A percentile compares a stretch with the other conserved stretches of the same genome.
phyloP scores from a whole-genome alignment of 2,113 vertebrate genomes.

The Nymphicus hollandicus region DNA sequence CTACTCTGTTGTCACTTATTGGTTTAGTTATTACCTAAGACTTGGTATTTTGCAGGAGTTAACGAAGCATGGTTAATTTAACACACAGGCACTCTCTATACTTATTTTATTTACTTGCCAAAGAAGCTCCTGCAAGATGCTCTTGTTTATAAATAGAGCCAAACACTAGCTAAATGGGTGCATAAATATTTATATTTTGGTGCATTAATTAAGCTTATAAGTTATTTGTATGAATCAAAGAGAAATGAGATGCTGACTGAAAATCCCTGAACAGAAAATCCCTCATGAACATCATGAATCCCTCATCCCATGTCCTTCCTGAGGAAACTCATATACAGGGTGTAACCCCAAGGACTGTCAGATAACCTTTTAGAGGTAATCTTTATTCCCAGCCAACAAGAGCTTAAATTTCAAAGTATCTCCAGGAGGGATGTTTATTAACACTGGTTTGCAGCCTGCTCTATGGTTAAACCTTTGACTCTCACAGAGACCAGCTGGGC shows the following conservation, averaged over 20 bases:
- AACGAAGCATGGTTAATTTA: constrained; percentile 2
- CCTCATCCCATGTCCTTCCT: not conserved
- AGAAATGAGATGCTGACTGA: not conserved
- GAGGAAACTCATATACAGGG: not conserved
- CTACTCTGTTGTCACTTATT: not conserved
- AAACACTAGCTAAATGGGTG: constrained; percentile 32
- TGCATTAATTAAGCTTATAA: constrained; percentile 23
- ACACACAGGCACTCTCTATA: not conserved
- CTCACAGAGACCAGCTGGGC: constrained; percentile 39
- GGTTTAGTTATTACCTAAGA: not conserved
- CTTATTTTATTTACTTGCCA: constrained; percentile 26
- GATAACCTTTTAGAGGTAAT: not conserved
- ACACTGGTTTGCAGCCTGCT: not conserved
- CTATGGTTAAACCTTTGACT: constrained; percentile 24
- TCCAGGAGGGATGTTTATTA: not conserved
- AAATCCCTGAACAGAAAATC: not conserved
- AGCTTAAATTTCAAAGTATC: not conserved
- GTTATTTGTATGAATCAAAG: not conserved
- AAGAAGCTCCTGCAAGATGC: constrained; percentile 29
- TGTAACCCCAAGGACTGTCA: not conserved
- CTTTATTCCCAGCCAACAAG: not conserved
- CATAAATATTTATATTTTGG: constrained; percentile 61
- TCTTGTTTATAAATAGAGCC: constrained; percentile 43
- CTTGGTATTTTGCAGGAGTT: not conserved
- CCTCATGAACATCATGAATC: not conserved